Base-by-base conservation (phyloP, 1,140 invertebrate species). In the Pogonomyrmex barbatus region DNA sequence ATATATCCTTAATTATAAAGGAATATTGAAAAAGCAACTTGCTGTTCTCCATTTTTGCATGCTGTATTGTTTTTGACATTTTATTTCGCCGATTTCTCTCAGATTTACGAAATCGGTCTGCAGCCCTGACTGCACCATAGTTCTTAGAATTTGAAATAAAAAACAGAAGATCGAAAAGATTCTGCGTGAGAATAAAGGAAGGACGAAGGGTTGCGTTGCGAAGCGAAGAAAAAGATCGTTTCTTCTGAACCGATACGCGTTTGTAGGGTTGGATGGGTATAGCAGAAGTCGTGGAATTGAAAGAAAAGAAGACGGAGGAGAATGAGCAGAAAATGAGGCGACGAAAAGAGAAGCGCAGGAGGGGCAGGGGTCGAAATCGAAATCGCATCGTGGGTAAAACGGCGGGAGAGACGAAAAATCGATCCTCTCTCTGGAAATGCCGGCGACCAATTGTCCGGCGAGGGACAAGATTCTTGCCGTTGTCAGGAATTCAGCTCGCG, bases 401-500 rank as follows among this genome's bases (percentile, higher is more conserved):
- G 68, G 17, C 85, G 67, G 65, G 86, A 76, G 79, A 76, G 87
- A 89, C 91, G 90, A 89, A 91, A 91, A 91, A 87, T 82, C 85
- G 81, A 87, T 85, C 85, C 81, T 79, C 88, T 89, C 88, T 87
- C 78, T 88, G 91, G 89, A 92, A 92, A 92, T 92, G 65, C 87
- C 85, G 83, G 78, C 70, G 89, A 91, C 89, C 91, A 92, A 92
- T 92, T 92, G 91, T 92, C 68, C 85, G 56, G 33, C 70, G 65
- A 88, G 78, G 83, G 81, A 92, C 90, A 91, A 92, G 91, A 92
- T 92, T 92, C 92, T 87, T 91, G 87, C 83, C 76, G 81, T 91
- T 88, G 86, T 89, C 85, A 81, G 90, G 92, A 92, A 92, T 92
- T 91, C 87, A 92, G 68, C 90, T 91, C 88, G 87, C 81, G 76